Evolutionary conservation across 2,888 invertebrate genomes (phyloP).

Genomic region (Netelia fuscicornis): DNA sequence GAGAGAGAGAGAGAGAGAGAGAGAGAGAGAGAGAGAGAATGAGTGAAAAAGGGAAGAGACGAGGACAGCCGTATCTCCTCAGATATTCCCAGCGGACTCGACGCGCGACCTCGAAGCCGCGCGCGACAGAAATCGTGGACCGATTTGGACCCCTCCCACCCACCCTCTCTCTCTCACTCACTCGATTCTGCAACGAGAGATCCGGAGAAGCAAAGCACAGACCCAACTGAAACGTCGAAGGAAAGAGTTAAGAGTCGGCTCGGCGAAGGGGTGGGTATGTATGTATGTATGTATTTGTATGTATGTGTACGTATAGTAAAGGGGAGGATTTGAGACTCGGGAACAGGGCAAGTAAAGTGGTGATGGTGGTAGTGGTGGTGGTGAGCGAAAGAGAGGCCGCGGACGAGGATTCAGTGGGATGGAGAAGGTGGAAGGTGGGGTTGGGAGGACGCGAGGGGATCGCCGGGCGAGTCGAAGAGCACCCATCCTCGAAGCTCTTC

Average conservation of each 20-base stretch:
- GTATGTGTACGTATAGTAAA: conserved; percentile 20
- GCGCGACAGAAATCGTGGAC: conserved; percentile 41
- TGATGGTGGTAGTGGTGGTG: conserved; percentile 59
- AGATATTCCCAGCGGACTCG: conserved; percentile 78
- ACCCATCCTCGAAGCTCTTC: conserved; percentile 65
- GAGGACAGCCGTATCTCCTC: conserved; percentile 65
- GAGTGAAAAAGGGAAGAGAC: conserved; percentile 42
- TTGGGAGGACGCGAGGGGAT: conserved; percentile 50
- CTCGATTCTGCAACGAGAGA: conserved; percentile 47
- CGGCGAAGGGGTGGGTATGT: conserved; percentile 73
- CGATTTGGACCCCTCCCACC: conserved; percentile 54
- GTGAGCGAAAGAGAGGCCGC: conserved; percentile 67
- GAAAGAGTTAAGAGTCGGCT: conserved; percentile 82
- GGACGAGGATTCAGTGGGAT: conserved; percentile 43
- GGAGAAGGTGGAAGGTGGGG: conserved; percentile 48
- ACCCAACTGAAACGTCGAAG: conserved; percentile 77
- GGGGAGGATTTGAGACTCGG: conserved; percentile 63
- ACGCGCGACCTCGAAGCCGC: conserved; percentile 71
- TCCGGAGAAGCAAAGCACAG: conserved; percentile 61
- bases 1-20: conserved; percentile 42
- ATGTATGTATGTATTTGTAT: neutral
- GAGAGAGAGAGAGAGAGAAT: neutral
- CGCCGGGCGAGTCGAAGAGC: conserved; percentile 69
- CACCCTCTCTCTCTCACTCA: conserved; percentile 28
- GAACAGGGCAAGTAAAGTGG: conserved; percentile 62